A percentile compares a stretch with the other conserved stretches of the same genome.
Conservation (phyloP, 2,113 vertebrate genomes). For the Rousettus leschenaultii region DNA sequence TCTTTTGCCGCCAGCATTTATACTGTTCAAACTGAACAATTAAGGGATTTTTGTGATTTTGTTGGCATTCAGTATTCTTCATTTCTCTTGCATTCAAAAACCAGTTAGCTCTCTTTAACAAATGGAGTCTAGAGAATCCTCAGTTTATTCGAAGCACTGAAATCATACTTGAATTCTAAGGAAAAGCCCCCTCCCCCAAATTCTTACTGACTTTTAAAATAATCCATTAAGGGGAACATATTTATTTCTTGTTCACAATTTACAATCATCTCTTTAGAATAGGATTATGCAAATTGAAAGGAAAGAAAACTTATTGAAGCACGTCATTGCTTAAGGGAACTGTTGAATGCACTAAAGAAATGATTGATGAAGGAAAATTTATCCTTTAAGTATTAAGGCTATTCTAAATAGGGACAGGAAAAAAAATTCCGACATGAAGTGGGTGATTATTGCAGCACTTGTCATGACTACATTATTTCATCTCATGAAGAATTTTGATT, state of each 20-base stretch:
- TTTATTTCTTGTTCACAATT: neutral
- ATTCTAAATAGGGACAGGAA: neutral
- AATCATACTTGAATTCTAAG: neutral
- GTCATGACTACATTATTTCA: neutral
- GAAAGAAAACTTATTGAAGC: neutral
- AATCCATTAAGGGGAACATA: neutral
- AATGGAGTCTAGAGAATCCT: neutral
- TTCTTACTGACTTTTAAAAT: neutral
- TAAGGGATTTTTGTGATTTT: conserved; percentile 15
- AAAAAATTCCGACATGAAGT: neutral
- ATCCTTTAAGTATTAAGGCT: neutral
- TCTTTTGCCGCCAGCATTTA: neutral
- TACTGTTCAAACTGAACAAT: neutral
- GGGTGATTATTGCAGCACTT: neutral
- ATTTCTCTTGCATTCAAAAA: conserved; percentile 28
- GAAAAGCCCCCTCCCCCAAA: neutral
- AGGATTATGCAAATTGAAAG: neutral
- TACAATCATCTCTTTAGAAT: neutral
- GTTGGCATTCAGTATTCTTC: neutral
- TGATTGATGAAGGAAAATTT: neutral
- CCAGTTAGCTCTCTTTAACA: neutral
- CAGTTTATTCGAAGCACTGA: neutral
- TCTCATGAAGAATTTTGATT: neutral
- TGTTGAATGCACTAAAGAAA: neutral
- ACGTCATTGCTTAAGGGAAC: neutral